Percentiles rank a stretch among this genome's conserved stretches.
phyloP scores from a whole-genome alignment of 2,888 invertebrate genomes.

The Mycalesis mineus region DNA sequence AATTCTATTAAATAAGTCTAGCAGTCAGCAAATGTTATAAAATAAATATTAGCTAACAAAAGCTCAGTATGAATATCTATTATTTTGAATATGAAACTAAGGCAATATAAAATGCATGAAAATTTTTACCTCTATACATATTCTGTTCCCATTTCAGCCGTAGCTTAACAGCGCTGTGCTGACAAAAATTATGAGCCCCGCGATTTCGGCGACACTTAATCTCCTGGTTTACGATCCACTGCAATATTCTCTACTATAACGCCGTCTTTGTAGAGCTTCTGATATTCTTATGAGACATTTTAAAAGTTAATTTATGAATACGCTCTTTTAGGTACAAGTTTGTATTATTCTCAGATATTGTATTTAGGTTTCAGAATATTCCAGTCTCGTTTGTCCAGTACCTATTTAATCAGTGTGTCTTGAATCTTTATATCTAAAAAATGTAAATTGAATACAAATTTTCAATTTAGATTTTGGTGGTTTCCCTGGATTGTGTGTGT shows the following conservation, averaged over 20 bases:
- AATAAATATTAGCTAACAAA: neutral
- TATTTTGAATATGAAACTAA: conserved; percentile 2
- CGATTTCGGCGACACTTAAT: conserved; percentile 14
- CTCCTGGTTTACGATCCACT: conserved; percentile 14
- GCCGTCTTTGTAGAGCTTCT: neutral
- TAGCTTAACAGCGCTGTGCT: neutral
- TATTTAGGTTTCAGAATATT: no score
- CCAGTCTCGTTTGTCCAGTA: no score
- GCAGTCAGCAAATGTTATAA: no score
- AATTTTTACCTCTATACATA: neutral
- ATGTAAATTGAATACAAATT: no score
- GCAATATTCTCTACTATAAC: conserved; percentile 3
- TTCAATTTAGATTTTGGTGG: no score
- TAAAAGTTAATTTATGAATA: neutral
- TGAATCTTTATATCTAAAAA: no score
- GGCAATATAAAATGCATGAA: conserved; percentile 4
- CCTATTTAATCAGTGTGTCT: no score
- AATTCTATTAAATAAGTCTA: no score
- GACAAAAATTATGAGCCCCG: conserved; percentile 13
- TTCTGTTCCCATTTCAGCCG: conserved; percentile 2
- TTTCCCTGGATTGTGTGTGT: no score
- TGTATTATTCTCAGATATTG: no score
- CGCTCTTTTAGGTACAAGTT: no score
- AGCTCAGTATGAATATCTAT: neutral
- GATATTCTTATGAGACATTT: conserved; percentile 3